Base-by-base conservation (phyloP, 2,888 invertebrate genomes). In the Drosophila peninsularis region DNA sequence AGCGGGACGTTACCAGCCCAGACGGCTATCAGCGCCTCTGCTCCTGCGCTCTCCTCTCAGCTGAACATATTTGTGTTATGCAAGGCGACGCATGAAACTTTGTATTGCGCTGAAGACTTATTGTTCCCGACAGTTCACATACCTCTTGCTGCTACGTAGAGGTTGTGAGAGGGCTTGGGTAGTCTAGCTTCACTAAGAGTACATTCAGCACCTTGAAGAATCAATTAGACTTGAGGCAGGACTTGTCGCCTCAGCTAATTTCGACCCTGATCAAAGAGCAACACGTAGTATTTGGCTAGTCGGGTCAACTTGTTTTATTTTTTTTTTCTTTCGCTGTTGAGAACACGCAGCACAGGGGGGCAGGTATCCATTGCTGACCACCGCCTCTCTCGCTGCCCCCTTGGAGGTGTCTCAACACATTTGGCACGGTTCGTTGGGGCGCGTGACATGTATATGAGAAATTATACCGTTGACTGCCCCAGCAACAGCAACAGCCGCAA, bases 371-470 rank as follows among this genome's bases (percentile, higher is more conserved):
- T 14, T 21, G 60, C 41, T 75, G 66, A 71, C 75, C 75, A 66
- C 24, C 60, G 50, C 17, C 17, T 56, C 24, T 5, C 37, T 30
- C 32, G 6, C 17, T 37, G 11, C n/a, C 54, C 47, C 17, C 19
- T 42, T 21, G 42, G 63, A 74, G 75, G 78, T 79, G 82, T 79
- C 83, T 80, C 74, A 76, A 78, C 82, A 75, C 78, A 82, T 84
- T 83, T 85, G 75, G 82, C 74, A 75, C 68, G 88, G 85, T 80
- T 82, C 81, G 86, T 80, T 86, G 86, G 79, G 74, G 79, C 77
- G 73, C 81, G 84, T 88, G 84, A 89, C 80, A 88, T 83, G 84
- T 87, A 86, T 82, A 90, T 89, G 88, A 89, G 88, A 85, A 90
- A 88, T 89, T 89, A 90, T 90, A 82, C 78, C 83, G 82, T 80